Evolutionary conservation across 2,888 invertebrate species (phyloP).

Genomic region (Taphrorychus bicolor): DNA sequence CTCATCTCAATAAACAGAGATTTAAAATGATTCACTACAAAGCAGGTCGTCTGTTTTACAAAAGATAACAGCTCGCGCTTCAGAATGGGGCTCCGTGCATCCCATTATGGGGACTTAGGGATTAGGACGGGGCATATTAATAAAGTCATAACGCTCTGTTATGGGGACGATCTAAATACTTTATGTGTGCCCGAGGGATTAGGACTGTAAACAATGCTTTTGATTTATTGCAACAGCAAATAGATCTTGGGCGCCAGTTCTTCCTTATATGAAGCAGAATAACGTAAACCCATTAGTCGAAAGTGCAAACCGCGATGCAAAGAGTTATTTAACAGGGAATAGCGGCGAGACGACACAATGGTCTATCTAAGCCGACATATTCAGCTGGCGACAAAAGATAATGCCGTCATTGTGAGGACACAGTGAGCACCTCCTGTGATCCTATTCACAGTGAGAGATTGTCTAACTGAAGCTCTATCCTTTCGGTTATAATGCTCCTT

Average conservation of each 20-base stretch:
- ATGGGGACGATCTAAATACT: conserved; percentile 42
- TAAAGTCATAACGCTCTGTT: conserved; percentile 58
- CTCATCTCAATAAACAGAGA: conserved; percentile 60
- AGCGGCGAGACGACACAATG: conserved; percentile 45
- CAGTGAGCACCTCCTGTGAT: conserved; percentile 60
- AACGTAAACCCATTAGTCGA: neutral
- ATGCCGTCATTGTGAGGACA: conserved; percentile 60
- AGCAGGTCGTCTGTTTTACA: conserved; percentile 62
- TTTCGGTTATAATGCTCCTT: conserved; percentile 56
- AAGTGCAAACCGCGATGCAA: conserved; percentile 24
- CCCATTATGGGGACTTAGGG: conserved; percentile 55
- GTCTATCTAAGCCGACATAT: conserved; percentile 57
- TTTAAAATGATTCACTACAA: conserved; percentile 59
- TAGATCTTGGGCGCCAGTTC: too few species aligned
- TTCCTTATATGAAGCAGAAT: neutral
- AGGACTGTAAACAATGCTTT: conserved; percentile 36
- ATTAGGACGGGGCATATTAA: conserved; percentile 59
- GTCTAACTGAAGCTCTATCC: conserved; percentile 54
- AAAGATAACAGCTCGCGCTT: conserved; percentile 60
- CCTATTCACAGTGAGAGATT: conserved; percentile 58
- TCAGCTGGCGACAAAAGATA: conserved; percentile 62
- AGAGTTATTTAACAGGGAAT: conserved; percentile 38
- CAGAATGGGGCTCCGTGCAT: conserved; percentile 55
- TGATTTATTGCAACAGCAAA: conserved; percentile 36
- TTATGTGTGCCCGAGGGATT: conserved; percentile 35